These are phyloP conservation scores for Sanderia malayensis DNA, from an alignment of 30 jellyfish, hydroid and myxozoan genomes.

Conservation along the genomic window DNA sequence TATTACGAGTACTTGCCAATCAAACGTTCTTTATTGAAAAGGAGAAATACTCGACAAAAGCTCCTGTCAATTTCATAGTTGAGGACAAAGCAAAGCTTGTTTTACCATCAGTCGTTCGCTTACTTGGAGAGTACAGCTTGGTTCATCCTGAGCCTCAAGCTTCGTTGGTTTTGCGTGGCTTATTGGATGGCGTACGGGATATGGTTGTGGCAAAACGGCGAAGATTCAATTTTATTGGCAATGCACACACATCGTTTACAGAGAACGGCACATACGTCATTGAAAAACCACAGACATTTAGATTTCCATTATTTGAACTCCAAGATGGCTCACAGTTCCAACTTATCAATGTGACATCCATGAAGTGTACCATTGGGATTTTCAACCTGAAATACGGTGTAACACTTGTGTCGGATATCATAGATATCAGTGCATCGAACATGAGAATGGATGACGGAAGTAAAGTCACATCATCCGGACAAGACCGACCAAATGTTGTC, in stretches of 20 bases:
- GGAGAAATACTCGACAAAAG: conserved; percentile 46
- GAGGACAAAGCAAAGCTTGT: conserved; percentile 41
- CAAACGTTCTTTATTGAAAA: conserved; percentile 48
- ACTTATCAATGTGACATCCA: conserved; percentile 49
- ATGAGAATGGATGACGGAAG: conserved; percentile 60
- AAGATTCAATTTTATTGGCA: conserved; percentile 49
- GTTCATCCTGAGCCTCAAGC: conserved; percentile 62
- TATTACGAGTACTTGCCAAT: conserved; percentile 23
- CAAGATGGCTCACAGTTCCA: conserved; percentile 64
- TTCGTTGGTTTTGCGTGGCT: conserved; percentile 44
- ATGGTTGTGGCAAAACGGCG: conserved; percentile 58
- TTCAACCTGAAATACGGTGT: conserved; percentile 61
- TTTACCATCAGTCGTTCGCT: conserved; percentile 55
- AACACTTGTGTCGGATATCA: conserved; percentile 45
- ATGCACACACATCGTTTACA: conserved; percentile 60
- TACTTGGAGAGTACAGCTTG: conserved; percentile 33
- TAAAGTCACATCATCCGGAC: conserved; percentile 49
- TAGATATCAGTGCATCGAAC: conserved; percentile 59
- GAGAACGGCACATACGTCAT: conserved; percentile 56
- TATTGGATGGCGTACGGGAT: conserved; percentile 66
- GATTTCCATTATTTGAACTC: conserved; percentile 62
- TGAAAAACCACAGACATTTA: conserved; percentile 56
- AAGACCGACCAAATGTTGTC: conserved; percentile 54
- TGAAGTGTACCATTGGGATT: conserved; percentile 67
- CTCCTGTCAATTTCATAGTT: conserved; percentile 54